Conservation (phyloP, 2,888 invertebrate genomes). For the Sympetrum striolatum region DNA sequence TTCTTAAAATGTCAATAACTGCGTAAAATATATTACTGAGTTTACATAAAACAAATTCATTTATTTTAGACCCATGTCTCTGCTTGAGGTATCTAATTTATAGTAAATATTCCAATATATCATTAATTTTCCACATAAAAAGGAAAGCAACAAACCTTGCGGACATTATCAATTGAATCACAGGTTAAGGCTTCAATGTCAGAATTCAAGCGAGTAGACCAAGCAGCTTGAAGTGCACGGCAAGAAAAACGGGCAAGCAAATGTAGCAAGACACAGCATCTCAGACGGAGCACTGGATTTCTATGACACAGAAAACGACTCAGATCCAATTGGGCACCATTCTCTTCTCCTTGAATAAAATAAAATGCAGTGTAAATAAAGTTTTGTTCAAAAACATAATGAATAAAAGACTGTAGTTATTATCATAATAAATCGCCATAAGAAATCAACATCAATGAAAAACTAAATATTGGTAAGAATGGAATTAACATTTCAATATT, state of each 20-base stretch:
- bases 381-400: background rate
- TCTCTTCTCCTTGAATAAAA: constrained; percentile 45
- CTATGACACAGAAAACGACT: constrained; percentile 55
- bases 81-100: too few relatives aligned
- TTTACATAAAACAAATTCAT: too few relatives aligned
- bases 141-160: constrained; percentile 61
- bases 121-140: constrained; percentile 51
- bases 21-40: background rate
- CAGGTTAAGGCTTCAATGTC: constrained; percentile 65
- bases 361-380: too few relatives aligned
- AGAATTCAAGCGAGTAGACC: constrained; percentile 68
- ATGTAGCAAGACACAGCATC: constrained; percentile 75
- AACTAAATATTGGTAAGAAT: too few relatives aligned
- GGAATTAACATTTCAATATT: too few relatives aligned
- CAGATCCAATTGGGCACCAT: constrained; percentile 46
- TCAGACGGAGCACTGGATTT: constrained; percentile 61
- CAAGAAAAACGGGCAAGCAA: constrained; percentile 73
- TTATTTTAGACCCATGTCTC: too few relatives aligned
- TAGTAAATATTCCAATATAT: too few relatives aligned
- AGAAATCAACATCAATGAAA: too few relatives aligned
- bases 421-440: background rate
- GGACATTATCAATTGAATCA: constrained; percentile 27
- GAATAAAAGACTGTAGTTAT: background rate
- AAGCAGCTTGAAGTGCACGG: constrained; percentile 69
- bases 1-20: background rate